These are phyloP conservation scores for Machaerirhynchus nigripectus DNA, from an alignment of 2,113 vertebrate species.

Conservation along the genomic window DNA sequence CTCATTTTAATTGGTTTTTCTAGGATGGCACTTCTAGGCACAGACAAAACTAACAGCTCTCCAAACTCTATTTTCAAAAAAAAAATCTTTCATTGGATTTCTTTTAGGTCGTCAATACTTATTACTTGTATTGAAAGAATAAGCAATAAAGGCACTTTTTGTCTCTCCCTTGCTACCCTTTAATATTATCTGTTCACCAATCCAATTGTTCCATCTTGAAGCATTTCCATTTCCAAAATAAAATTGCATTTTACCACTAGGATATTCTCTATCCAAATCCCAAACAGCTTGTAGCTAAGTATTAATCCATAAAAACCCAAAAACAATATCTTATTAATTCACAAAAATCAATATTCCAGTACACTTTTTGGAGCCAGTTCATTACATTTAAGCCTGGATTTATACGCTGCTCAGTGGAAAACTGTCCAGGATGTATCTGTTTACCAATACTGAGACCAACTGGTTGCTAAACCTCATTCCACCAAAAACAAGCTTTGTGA, in stretches of 20 bases:
- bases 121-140: not conserved
- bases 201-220: conserved; percentile 3
- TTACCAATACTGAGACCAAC: not conserved
- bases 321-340: conserved; percentile 58
- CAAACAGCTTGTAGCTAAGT: conserved; percentile 50
- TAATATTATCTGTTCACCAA: conserved; percentile 7
- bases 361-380: conserved; percentile 9
- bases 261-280: conserved; percentile 38
- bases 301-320: conserved; percentile 66
- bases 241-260: conserved; percentile 17
- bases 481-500: not conserved
- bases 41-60: not conserved
- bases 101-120: not conserved
- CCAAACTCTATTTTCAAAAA: not conserved
- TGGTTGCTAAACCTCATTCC: not conserved
- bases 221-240: conserved; percentile 11
- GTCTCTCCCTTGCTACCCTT: conserved; percentile 9
- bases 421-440: not conserved
- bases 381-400: conserved; percentile 3
- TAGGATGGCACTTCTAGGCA: not conserved
- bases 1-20: not conserved
- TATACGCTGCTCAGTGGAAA: not conserved
- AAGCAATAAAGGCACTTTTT: not conserved
- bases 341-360: conserved; percentile 38
- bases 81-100: not conserved